Conservation (phyloP, 92 coral and sea anemone species). For the Heliopora coerulea region DNA sequence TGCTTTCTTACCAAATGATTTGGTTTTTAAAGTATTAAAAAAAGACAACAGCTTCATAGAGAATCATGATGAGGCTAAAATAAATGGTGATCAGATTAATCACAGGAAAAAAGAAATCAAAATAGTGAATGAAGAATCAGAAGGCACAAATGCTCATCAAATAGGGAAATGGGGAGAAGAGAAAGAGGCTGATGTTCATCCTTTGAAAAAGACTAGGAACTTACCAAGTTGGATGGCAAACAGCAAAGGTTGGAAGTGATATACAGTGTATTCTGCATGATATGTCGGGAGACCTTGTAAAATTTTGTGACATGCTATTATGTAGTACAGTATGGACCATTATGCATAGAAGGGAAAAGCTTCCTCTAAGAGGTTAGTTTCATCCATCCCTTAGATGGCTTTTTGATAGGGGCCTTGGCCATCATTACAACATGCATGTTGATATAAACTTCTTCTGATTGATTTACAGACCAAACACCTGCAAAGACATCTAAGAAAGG, state of each 20-base stretch:
- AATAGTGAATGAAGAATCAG: slow-evolving; percentile 26
- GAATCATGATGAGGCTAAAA: background rate
- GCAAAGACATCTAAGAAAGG: slow-evolving; percentile 9
- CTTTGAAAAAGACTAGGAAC: slow-evolving; percentile 67
- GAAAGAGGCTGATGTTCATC: slow-evolving; percentile 46
- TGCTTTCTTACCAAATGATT: slow-evolving; percentile 78
- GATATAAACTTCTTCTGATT: too few relatives aligned
- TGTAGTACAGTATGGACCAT: too few relatives aligned
- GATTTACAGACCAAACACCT: background rate
- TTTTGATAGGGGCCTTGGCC: too few relatives aligned
- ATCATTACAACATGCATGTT: too few relatives aligned
- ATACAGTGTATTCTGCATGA: too few relatives aligned
- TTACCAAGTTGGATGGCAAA: slow-evolving; percentile 83
- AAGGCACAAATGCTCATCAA: slow-evolving; percentile 35
- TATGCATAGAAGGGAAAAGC: too few relatives aligned
- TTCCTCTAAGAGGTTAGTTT: too few relatives aligned
- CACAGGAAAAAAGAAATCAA: slow-evolving; percentile 36
- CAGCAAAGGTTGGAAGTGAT: slow-evolving; percentile 3
- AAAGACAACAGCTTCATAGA: background rate
- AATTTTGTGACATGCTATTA: too few relatives aligned
- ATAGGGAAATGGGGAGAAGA: slow-evolving; percentile 43
- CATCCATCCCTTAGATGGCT: too few relatives aligned
- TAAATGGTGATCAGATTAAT: slow-evolving; percentile 12
- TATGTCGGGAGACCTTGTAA: too few relatives aligned
- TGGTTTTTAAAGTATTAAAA: slow-evolving; percentile 51